Conservation (phyloP, 2,888 invertebrate species). For the Lycocerus yunnanus region DNA sequence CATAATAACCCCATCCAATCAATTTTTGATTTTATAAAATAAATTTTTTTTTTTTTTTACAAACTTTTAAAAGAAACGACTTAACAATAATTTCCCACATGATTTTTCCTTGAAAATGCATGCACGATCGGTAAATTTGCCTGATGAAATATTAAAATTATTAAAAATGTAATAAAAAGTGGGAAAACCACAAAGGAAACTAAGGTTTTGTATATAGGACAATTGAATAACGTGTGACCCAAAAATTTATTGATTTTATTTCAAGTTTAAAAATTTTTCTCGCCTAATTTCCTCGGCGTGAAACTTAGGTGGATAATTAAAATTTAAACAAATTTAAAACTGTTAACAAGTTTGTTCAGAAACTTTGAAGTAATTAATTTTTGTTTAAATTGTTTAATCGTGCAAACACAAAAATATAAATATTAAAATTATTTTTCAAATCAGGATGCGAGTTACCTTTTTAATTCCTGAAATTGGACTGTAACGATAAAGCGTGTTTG, state of each 20-base stretch:
- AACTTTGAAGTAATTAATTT: background rate
- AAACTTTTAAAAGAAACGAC: background rate
- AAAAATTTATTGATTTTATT: slow-evolving; percentile 23
- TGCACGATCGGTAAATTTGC: background rate
- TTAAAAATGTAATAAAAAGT: background rate
- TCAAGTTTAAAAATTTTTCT: background rate
- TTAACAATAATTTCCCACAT: background rate
- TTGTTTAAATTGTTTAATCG: background rate
- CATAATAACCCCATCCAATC: background rate
- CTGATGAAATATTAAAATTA: background rate
- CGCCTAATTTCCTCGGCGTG: background rate
- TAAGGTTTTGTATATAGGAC: background rate
- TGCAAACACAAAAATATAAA: background rate
- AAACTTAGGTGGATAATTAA: background rate
- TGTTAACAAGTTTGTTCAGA: background rate
- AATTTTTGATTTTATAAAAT: background rate
- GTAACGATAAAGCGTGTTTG: background rate
- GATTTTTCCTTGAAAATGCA: background rate
- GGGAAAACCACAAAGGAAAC: background rate
- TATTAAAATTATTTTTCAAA: background rate
- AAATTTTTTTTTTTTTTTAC: too few species aligned
- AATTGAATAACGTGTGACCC: slow-evolving; percentile 17
- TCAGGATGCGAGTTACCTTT: background rate
- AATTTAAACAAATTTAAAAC: background rate
- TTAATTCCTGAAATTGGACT: background rate